These are phyloP conservation scores for Bibio marci DNA, from an alignment of 2,888 invertebrate species.

Conservation along the genomic window DNA sequence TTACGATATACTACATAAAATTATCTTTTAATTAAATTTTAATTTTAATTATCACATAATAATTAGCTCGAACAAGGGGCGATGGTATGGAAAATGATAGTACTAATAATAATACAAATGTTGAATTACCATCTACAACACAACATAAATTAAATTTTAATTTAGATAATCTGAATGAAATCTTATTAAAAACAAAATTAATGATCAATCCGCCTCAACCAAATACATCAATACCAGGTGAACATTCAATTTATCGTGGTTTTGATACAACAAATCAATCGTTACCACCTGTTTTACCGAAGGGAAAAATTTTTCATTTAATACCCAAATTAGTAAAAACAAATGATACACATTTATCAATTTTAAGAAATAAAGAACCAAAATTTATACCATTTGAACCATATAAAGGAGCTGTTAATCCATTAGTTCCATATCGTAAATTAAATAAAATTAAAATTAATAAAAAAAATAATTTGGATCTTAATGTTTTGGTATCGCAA, in stretches of 20 bases:
- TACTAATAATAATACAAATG: slow-evolving; percentile 9
- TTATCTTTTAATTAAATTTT: too few species aligned
- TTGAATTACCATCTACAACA: slow-evolving; percentile 17
- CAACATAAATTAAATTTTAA: slow-evolving; percentile 8
- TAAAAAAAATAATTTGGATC: slow-evolving; percentile 41
- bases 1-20: too few species aligned
- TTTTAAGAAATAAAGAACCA: slow-evolving; percentile 37
- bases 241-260: slow-evolving; percentile 27
- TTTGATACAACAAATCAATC: slow-evolving; percentile 19
- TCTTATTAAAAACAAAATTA: slow-evolving; percentile 14
- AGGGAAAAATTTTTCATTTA: slow-evolving; percentile 38
- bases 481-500: slow-evolving; percentile 48
- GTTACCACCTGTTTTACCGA: slow-evolving; percentile 33
- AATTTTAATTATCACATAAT: too few species aligned
- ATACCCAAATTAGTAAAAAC: slow-evolving; percentile 44
- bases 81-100: slow-evolving; percentile 56
- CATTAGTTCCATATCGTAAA: slow-evolving; percentile 40
- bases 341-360: slow-evolving; percentile 32
- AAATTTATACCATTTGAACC: slow-evolving; percentile 82
- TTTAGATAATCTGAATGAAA: slow-evolving; percentile 2
- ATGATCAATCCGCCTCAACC: slow-evolving; percentile 11
- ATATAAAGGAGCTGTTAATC: slow-evolving; percentile 68
- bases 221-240: slow-evolving; percentile 20
- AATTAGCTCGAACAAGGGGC: slow-evolving; percentile 41
- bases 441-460: slow-evolving; percentile 13